A percentile compares a stretch with the other conserved stretches of the same genome.
These are phyloP conservation scores for Epizoanthus stellaris DNA, from an alignment of 92 coral and sea anemone species.

Conservation along the genomic window DNA sequence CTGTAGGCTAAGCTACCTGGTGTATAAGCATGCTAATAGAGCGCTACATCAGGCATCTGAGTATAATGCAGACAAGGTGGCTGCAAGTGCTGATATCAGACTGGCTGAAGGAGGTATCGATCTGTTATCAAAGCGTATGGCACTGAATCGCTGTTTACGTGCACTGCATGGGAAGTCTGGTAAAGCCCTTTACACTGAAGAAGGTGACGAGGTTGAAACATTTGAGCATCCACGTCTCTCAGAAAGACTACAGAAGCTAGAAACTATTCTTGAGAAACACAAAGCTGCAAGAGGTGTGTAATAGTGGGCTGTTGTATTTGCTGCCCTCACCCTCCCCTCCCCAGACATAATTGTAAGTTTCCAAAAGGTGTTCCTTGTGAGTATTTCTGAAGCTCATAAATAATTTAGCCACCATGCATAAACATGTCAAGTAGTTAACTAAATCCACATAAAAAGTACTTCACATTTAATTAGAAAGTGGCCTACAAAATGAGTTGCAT, in stretches of 20 bases:
- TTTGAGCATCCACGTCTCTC: conserved; percentile 64
- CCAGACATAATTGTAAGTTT: too few species aligned
- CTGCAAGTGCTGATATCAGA: conserved; percentile 65
- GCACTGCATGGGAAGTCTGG: conserved; percentile 76
- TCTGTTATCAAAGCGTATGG: conserved; percentile 69
- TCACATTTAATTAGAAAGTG: too few species aligned
- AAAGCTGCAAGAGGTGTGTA: neutral
- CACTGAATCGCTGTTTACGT: conserved; percentile 69
- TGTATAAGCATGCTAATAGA: conserved; percentile 57
- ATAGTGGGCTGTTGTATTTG: neutral
- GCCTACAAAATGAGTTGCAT: too few species aligned
- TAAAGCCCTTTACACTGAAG: conserved; percentile 62
- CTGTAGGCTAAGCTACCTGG: conserved; percentile 73
- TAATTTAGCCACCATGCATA: too few species aligned
- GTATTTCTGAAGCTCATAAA: too few species aligned
- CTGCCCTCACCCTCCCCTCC: neutral
- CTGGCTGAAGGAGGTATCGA: conserved; percentile 79
- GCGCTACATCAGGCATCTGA: conserved; percentile 67
- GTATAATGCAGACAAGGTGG: conserved; percentile 66
- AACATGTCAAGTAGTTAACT: too few species aligned
- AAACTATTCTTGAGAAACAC: conserved; percentile 59
- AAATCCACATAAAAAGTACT: too few species aligned
- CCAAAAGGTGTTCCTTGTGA: too few species aligned
- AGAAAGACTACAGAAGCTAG: conserved; percentile 64
- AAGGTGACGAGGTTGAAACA: conserved; percentile 79